phyloP scores from a whole-genome alignment of 2,888 invertebrate species.

The Hypolimnas misippus region DNA sequence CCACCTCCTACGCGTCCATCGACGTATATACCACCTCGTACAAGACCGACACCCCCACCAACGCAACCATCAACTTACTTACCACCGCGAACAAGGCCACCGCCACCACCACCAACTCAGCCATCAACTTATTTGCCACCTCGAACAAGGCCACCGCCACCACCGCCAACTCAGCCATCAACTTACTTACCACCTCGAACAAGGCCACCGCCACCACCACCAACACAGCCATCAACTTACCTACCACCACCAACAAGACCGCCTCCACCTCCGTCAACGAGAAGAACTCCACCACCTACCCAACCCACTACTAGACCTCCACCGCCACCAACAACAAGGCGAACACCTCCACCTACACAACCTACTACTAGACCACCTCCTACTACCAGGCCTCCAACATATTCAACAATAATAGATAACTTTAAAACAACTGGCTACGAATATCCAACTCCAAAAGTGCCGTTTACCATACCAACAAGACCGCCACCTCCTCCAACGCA shows the following conservation, averaged over 20 bases:
- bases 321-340: constrained; percentile 22
- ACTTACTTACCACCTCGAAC: constrained; percentile 24
- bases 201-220: constrained; percentile 14
- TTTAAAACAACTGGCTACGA: constrained; percentile 57
- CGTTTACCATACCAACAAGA: constrained; percentile 42
- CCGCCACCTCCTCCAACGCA: background rate
- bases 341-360: constrained; percentile 28
- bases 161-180: constrained; percentile 22
- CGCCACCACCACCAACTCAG: constrained; percentile 14
- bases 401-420: constrained; percentile 35
- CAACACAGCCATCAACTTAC: constrained; percentile 29
- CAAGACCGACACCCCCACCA: constrained; percentile 26
- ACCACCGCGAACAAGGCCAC: constrained; percentile 18
- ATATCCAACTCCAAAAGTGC: constrained; percentile 53
- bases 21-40: constrained; percentile 13
- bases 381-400: constrained; percentile 36
- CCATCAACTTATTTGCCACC: constrained; percentile 28
- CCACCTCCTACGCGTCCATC: constrained; percentile 22
- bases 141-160: constrained; percentile 13
- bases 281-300: constrained; percentile 27
- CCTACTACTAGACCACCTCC: constrained; percentile 24
- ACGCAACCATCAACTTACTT: constrained; percentile 29
- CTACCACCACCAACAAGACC: constrained; percentile 19
- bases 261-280: constrained; percentile 19
- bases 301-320: constrained; percentile 25